A percentile compares a stretch with the other conserved stretches of the same genome.
Conservation (phyloP, 1,140 invertebrate species). For the Eufriesea mexicana region DNA sequence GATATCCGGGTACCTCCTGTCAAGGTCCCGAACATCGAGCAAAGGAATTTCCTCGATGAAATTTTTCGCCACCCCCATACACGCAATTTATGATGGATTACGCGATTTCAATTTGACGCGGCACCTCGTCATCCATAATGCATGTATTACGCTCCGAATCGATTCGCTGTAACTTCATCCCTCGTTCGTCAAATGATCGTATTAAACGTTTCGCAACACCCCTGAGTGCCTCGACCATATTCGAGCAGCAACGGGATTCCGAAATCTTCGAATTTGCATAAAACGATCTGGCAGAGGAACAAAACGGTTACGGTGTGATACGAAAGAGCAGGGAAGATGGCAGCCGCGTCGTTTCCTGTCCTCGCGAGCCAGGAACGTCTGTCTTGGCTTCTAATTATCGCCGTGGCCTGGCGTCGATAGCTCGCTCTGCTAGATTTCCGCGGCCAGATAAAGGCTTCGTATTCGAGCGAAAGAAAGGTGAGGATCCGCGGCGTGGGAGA, state of each 20-base stretch:
- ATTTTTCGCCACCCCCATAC: not conserved
- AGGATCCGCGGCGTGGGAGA: constrained; percentile 76
- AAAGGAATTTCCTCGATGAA: not conserved
- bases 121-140: constrained; percentile 27
- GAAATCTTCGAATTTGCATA: not conserved
- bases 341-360: constrained; percentile 14
- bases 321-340: not conserved
- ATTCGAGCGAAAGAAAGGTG: constrained; percentile 42
- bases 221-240: not conserved
- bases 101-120: constrained; percentile 16
- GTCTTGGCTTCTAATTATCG: constrained; percentile 57
- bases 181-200: constrained; percentile 22
- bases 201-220: constrained; percentile 17
- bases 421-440: constrained; percentile 53
- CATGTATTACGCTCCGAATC: constrained; percentile 22
- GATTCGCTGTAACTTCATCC: constrained; percentile 16
- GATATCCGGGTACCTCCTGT: not conserved
- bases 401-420: constrained; percentile 40
- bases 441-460: constrained; percentile 52
- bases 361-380: constrained; percentile 1
- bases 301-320: not conserved
- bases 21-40: no score
- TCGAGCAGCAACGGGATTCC: not conserved
- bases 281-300: not conserved
- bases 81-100: constrained; percentile 29